Conservation (phyloP, 2,113 vertebrate genomes). For the Archocentrus centrarchus region DNA sequence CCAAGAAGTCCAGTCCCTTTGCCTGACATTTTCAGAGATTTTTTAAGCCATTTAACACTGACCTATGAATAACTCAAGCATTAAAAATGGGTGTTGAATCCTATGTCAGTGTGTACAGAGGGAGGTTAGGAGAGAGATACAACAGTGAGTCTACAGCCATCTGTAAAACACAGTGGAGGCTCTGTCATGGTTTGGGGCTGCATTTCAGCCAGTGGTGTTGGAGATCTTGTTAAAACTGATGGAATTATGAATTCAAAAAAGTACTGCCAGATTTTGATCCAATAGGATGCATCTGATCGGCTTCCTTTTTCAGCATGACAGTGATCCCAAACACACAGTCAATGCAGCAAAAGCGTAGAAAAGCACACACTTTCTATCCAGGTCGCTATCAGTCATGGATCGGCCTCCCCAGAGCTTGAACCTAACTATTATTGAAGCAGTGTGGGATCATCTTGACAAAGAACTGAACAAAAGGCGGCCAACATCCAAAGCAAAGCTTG, state of each 20-base stretch:
- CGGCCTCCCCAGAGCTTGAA: neutral
- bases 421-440: neutral
- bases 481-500: neutral
- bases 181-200: too few species aligned
- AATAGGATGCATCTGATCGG: too few species aligned
- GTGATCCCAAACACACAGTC: neutral
- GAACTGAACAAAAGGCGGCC: neutral
- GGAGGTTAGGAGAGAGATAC: too few species aligned
- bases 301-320: neutral
- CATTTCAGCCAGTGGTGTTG: too few species aligned
- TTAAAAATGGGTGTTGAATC: too few species aligned
- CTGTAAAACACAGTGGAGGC: too few species aligned
- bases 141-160: neutral
- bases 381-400: neutral
- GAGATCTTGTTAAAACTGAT: too few species aligned
- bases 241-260: neutral
- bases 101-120: too few species aligned
- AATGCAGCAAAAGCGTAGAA: neutral
- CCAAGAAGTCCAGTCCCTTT: too few species aligned
- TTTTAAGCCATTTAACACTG: too few species aligned
- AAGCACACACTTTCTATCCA: neutral
- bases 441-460: neutral
- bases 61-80: too few species aligned
- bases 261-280: neutral
- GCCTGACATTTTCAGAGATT: too few species aligned